Base-by-base conservation (phyloP, 2,113 vertebrate genomes). In the Typhlomys cinereus region DNA sequence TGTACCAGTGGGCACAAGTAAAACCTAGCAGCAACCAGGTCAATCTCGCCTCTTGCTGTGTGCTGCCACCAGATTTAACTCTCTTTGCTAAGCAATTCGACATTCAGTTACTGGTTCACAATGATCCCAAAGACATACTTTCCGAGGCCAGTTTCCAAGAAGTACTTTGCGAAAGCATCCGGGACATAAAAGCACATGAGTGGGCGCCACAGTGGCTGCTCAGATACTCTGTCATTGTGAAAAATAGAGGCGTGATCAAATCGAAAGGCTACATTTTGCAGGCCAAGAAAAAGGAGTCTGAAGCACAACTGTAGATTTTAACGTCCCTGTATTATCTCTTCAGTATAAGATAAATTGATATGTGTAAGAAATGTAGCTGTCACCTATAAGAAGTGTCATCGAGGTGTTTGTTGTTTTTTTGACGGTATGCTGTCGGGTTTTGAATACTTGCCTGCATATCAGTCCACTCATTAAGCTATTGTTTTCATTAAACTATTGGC, bases 11-110 rank as follows among this genome's bases (percentile, higher is more conserved):
- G 99, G 99, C 99, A 96, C 98, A 99, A 98, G 99, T 99, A 89
- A 99, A 99, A 96, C 99, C 99, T 89, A 99, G 98, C 96, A 99
- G 99, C 97, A 99, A 99, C 97, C 99, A 99, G 98, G 99, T 99
- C 78, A 99, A 99, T 96, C 98, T 99, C 75, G 99, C 99, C 50
- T 99, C 99, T 64, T 99, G 99, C 97, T 99, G 99, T 94, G 99
- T 99, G 96, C 99, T 99, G 99, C 99, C 99, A 88, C 99, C 99
- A n/a, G 99, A 99, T 96, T 97, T 99, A 84, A 99, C 99, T 83
- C 99, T 99, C 39, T 99, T 99, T 88, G 99, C 99, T 20, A 99
- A 99, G 97, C 97, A 99, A 90, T 99, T 98, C 96, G 99, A 99
- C 96, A 99, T 99, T 96, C 99, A 99, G 97, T 98, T 99, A 34